Base-by-base conservation (phyloP, 2,888 invertebrate genomes). In the Nowickia ferox region DNA sequence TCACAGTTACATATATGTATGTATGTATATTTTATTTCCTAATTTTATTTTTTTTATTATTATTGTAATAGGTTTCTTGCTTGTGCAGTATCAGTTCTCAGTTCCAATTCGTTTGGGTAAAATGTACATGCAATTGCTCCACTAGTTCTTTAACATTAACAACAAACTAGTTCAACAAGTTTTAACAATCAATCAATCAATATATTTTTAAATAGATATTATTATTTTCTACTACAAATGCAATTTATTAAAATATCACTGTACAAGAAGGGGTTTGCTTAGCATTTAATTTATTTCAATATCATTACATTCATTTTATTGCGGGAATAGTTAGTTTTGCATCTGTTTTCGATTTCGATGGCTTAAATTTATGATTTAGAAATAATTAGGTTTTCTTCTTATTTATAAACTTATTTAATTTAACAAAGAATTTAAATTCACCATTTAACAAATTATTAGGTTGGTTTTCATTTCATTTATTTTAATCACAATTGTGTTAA, bases 151-250 rank as follows among this genome's bases (percentile, higher is more conserved):
- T 72, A 77, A 83, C 71, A 83, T 72, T 74, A 83, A 84, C 77
- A 84, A 89, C 87, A 88, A 90, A 89, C 89, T 89, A 90, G 88
- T 87, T 88, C 88, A 88, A 88, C 89, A 88, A 87, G 84, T 89
- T 87, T 87, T 76, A 87, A 77, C 78, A 85, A 77, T 85, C 84
- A 87, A 71, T 68, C 40, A 72, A 71, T 65, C 55, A 76, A 69
- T 48, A 63, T 57, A 38, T 61, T 71, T 61, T 61, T 17, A 44
- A 42, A 19, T 44, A 44, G 17, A 30, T 15, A 65, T 46, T 46
- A 75, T 22, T 51, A 48, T 69, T 83, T 46, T 65, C 65, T 74
- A 79, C 69, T 51, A 71, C 63, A 78, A 71, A 84, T 66, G 44
- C 59, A 78, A 77, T 68, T 66, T 74, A 40, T 61, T 65, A 68